Evolutionary conservation across 2,888 invertebrate genomes (phyloP).

Genomic region (Epistrophe grossulariae): DNA sequence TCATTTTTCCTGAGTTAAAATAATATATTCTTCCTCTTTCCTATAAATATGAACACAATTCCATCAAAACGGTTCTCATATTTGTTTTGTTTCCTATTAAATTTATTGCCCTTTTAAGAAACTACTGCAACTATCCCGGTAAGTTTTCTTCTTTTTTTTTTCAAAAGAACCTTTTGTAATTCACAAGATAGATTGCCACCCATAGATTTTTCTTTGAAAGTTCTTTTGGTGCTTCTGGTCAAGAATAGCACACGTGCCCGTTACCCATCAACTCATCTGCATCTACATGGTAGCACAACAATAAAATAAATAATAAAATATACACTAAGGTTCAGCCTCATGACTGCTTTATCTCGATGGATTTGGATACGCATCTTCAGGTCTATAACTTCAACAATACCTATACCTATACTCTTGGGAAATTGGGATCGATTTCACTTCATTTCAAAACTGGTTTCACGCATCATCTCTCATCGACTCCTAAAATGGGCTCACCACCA

Average conservation of each 20-base stretch:
- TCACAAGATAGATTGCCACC: slow-evolving; percentile 14
- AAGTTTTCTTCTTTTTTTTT: slow-evolving; percentile 3
- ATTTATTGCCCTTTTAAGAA: slow-evolving; percentile 17
- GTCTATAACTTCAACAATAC: slow-evolving; percentile 3
- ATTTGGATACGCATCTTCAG: slow-evolving; percentile 68
- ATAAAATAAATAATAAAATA: slow-evolving; percentile 9
- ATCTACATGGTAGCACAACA: slow-evolving; percentile 11
- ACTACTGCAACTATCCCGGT: slow-evolving; percentile 10
- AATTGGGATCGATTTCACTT: slow-evolving; percentile 74
- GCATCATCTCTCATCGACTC: slow-evolving; percentile 56
- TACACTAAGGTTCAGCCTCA: slow-evolving; percentile 7
- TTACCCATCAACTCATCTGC: slow-evolving; percentile 17
- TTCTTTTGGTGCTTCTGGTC: slow-evolving; percentile 19
- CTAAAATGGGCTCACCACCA: slow-evolving; percentile 57
- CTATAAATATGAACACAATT: not conserved
- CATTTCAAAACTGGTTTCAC: slow-evolving; percentile 61
- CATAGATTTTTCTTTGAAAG: slow-evolving; percentile 39
- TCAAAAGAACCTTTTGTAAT: slow-evolving; percentile 10
- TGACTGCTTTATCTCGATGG: slow-evolving; percentile 29
- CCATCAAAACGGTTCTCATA: not conserved
- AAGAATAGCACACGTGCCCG: slow-evolving; percentile 12
- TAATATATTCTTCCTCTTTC: not conserved
- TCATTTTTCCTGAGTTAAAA: not conserved
- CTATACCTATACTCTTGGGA: slow-evolving; percentile 16
- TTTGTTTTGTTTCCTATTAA: not conserved